Evolutionary conservation across 1,140 invertebrate species (phyloP), one percentile per base, ranked within the genome.

Genomic region (Ptiloglossa arizonensis): DNA sequence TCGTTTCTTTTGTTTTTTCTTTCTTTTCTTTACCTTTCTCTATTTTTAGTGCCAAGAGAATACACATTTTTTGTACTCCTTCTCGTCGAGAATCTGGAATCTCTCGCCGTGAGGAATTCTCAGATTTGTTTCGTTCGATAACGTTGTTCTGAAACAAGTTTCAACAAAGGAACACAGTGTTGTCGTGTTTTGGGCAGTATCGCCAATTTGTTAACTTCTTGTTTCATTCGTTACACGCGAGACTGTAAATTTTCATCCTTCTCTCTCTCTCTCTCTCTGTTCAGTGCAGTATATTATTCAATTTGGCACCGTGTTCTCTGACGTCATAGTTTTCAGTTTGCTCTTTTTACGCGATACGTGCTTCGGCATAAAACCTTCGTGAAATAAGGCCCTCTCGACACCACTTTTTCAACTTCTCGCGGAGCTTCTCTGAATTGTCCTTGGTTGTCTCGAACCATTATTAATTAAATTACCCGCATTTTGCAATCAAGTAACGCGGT

Each of bases 301-400:
- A 60, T 71, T 71, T 71, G 41, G 54, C 68, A 32, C 22, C 41
- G 27, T 46, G 38, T 22, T 48, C 56, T n/a, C n/a, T n/a, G n/a
- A n/a, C n/a, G n/a, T n/a, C n/a, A n/a, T n/a, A 35, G 60, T 24
- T 60, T 32, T 19, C 69, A 71, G 29, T 60, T 60, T 32, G 5
- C 27, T 35, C 69, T 19, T 60, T 48, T 19, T 50, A 48, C 56
- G 56, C 6, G 54, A 71, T 56, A 71, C 69, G 41, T 60, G 69
- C 41, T 35, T 22, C 41, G 56, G 41, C 56, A 71, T 71, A 50
- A 59, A 60, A 60, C 41, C 41, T 60, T 27, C 38, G 27, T n/a
- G 41, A 71, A 60, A 60, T 71, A 60, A 60, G 56, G 48, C 41
- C 44, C 56, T 50, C 56, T 46, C 69, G 13, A 24, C 56, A 24